Conservation (phyloP, 2,888 invertebrate species). For the Lypha dubia region DNA sequence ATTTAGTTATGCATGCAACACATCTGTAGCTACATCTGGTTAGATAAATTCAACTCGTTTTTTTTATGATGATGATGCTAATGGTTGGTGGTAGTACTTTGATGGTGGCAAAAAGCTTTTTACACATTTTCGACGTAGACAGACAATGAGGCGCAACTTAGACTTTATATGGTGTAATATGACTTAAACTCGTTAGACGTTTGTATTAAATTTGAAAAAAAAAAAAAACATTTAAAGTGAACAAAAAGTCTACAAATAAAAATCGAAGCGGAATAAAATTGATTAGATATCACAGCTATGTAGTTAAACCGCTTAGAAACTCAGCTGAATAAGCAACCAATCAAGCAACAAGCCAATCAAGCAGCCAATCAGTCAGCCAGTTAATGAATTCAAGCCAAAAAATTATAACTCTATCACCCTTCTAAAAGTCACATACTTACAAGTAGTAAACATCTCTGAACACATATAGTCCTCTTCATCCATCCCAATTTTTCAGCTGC, state of each 20-base stretch:
- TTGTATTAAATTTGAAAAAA: conserved; percentile 39
- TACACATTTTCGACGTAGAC: conserved; percentile 33
- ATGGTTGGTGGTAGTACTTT: conserved; percentile 38
- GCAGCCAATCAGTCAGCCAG: not conserved
- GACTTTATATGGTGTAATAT: conserved; percentile 49
- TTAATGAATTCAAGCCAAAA: conserved; percentile 19
- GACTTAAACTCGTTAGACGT: conserved; percentile 60
- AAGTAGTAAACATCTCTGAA: not conserved
- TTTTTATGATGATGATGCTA: conserved; percentile 11
- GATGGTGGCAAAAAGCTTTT: conserved; percentile 59
- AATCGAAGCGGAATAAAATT: conserved; percentile 47
- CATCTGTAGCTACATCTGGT: conserved; percentile 13
- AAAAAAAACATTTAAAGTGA: too few species aligned
- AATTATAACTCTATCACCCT: conserved; percentile 56
- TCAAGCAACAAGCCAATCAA: too few species aligned
- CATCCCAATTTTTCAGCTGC: too few species aligned
- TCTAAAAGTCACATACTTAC: conserved; percentile 10
- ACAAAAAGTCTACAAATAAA: conserved; percentile 4
- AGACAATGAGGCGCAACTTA: conserved; percentile 65
- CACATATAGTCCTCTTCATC: not conserved
- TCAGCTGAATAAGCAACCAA: conserved; percentile 39
- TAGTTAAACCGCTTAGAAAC: conserved; percentile 55
- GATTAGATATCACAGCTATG: conserved; percentile 61
- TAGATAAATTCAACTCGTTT: conserved; percentile 46
- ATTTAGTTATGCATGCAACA: conserved; percentile 10